These are phyloP conservation scores for Yasuhikotakia modesta DNA, from an alignment of 2,797 vertebrate genomes.

Conservation along the genomic window DNA sequence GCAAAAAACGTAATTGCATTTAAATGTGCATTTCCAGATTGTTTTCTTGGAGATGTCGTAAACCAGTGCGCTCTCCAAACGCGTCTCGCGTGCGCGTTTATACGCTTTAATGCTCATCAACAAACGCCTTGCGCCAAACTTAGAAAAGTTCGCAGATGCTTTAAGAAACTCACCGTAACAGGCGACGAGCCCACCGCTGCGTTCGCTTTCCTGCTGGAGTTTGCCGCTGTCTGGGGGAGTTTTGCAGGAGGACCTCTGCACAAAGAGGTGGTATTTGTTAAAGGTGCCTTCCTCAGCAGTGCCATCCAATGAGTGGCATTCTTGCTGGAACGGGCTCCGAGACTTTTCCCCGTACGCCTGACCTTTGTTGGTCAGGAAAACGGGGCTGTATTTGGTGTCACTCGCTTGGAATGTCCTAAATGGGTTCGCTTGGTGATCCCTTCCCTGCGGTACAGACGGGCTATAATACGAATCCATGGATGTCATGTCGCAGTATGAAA, in stretches of 20 bases:
- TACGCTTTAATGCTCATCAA: neutral
- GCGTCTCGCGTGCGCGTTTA: neutral
- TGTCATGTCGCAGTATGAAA: slow-evolving; percentile 94
- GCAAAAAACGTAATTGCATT: slow-evolving; percentile 2
- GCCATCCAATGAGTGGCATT: slow-evolving; percentile 91
- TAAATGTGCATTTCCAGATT: slow-evolving; percentile 22
- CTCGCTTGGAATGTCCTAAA: slow-evolving; percentile 90
- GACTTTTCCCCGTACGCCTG: slow-evolving; percentile 89
- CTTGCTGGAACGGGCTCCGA: slow-evolving; percentile 89
- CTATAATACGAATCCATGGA: slow-evolving; percentile 99
- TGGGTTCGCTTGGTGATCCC: slow-evolving; percentile 86
- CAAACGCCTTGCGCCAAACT: neutral
- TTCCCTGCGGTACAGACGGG: slow-evolving; percentile 83
- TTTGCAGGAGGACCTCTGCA: slow-evolving; percentile 89
- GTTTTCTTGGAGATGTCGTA: neutral
- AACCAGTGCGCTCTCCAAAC: neutral
- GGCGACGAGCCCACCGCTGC: slow-evolving; percentile 84
- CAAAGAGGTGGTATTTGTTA: slow-evolving; percentile 92
- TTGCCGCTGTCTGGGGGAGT: slow-evolving; percentile 88
- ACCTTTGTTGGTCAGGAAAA: slow-evolving; percentile 93
- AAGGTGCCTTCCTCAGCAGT: slow-evolving; percentile 85
- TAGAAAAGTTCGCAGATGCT: neutral
- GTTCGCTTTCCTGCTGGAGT: slow-evolving; percentile 82
- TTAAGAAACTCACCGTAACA: slow-evolving; percentile 88
- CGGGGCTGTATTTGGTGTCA: slow-evolving; percentile 91